Conservation (phyloP, 2,113 vertebrate species). For the Benitochromis conjunctus region DNA sequence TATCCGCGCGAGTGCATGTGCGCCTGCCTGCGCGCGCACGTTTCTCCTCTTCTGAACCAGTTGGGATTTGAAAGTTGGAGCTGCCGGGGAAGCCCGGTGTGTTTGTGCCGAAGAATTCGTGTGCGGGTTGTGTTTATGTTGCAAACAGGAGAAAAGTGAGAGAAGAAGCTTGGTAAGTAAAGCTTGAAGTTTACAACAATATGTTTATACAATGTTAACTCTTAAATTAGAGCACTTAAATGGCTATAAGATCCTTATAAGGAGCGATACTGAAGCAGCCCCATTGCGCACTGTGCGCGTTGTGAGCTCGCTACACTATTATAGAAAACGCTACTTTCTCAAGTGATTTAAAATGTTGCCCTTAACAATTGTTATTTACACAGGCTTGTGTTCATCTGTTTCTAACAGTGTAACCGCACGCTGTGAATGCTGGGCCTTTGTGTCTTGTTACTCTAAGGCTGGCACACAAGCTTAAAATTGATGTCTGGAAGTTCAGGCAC, state of each 20-base stretch:
- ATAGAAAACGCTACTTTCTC: background rate
- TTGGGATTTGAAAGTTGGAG: slow-evolving; percentile 24
- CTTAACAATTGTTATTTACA: background rate
- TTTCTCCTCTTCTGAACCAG: background rate
- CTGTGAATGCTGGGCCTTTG: background rate
- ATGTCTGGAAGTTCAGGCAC: slow-evolving; percentile 14
- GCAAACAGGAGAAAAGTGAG: background rate
- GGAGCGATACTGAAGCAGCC: background rate
- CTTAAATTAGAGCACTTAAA: background rate
- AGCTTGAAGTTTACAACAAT: background rate
- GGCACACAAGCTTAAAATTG: background rate
- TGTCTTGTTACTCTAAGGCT: background rate
- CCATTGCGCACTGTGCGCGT: background rate
- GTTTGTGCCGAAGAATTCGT: background rate
- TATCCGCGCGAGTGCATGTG: background rate
- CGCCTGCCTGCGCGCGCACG: background rate
- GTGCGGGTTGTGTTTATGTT: background rate
- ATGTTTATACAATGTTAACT: background rate
- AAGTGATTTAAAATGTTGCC: background rate
- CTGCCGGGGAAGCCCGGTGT: background rate
- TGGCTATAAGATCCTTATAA: accelerated
- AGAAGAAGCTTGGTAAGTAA: slow-evolving; percentile 25
- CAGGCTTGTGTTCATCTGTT: accelerated
- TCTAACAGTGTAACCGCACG: background rate
- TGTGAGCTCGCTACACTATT: background rate